Conservation (phyloP, 2,888 invertebrate species). For the Caenorhabditis wallacei region DNA sequence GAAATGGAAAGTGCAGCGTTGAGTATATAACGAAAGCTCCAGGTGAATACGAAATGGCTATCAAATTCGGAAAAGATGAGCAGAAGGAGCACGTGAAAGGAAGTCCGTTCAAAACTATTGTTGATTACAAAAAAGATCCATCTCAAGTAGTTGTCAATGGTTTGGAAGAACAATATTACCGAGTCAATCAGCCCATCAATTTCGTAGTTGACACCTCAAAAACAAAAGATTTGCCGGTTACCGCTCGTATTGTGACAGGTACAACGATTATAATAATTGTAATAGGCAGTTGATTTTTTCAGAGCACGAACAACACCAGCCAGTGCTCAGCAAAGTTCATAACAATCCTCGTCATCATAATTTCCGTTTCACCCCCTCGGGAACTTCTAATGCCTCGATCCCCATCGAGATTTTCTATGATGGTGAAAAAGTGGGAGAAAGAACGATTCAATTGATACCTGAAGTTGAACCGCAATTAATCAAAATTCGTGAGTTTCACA, state of each 20-base stretch:
- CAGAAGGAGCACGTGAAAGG: constrained; percentile 70
- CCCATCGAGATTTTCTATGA: constrained; percentile 69
- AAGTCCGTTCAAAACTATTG: constrained; percentile 70
- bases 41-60: constrained; percentile 87
- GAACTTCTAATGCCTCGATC: constrained; percentile 59
- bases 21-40: constrained; percentile 96
- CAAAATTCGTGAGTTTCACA: constrained; percentile 52
- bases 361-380: constrained; percentile 60
- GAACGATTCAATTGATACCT: constrained; percentile 53
- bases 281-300: constrained; percentile 2
- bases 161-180: constrained; percentile 54
- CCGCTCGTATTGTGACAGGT: constrained; percentile 55
- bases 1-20: constrained; percentile 96
- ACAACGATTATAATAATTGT: neutral
- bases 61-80: constrained; percentile 72
- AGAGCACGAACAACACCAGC: constrained; percentile 38
- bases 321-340: constrained; percentile 41
- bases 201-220: constrained; percentile 69
- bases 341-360: constrained; percentile 64
- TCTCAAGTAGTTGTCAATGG: constrained; percentile 60
- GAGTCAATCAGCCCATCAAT: constrained; percentile 59
- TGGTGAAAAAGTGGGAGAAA: constrained; percentile 65
- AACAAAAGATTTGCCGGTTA: constrained; percentile 65
- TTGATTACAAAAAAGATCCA: constrained; percentile 68
- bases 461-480: constrained; percentile 62